Evolutionary conservation across 2,888 invertebrate genomes (phyloP), one percentile per base, ranked within the genome.

Genomic region (Pediacus dermestoides): DNA sequence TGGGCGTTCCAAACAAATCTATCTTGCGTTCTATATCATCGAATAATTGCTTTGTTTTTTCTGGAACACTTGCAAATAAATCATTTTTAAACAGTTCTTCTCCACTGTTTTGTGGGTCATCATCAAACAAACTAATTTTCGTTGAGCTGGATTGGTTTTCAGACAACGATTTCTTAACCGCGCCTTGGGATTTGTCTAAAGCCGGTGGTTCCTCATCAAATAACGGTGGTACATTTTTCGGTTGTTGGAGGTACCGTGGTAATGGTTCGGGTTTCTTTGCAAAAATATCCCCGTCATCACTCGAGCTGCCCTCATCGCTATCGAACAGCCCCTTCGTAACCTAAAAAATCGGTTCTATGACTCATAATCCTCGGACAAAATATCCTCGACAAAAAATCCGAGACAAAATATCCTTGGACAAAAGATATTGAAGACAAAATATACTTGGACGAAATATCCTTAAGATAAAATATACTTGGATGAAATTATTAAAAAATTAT

Each of bases 181-280:
- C n/a, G n/a, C n/a, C n/a, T n/a, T n/a, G n/a, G 61, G 27, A 35
- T 60, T 45, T 1, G 52, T 53, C 47, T 10, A 66, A 40, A 26
- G 52, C 55, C 4, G 66, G 66, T 4, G 66, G 66, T 48, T 65
- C 58, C 13, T 64, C 60, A 39, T 56, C 55, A 32, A 63, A 55
- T 15, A 60, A 50, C 3, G 61, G 62, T 11, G 57, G 40, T 13
- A 49, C 33, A 3, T 53, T 40, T 41, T 57, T 62, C 12, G 35
- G 42, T 4, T 52, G 40, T 40, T 54, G 54, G n/a, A n/a, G n/a
- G n/a, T n/a, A n/a, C n/a, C n/a, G n/a, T 32, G 39, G 34, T 11
- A 37, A 25, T 16, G 36, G 45, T 42, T 48, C 48, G 16, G 42
- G 41, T 21, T 39, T 37, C 1, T 52, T 42, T 11, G 46, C 46